These are phyloP conservation scores for Acromyrmex heyeri DNA, from an alignment of 1,140 invertebrate genomes.

Conservation along the genomic window DNA sequence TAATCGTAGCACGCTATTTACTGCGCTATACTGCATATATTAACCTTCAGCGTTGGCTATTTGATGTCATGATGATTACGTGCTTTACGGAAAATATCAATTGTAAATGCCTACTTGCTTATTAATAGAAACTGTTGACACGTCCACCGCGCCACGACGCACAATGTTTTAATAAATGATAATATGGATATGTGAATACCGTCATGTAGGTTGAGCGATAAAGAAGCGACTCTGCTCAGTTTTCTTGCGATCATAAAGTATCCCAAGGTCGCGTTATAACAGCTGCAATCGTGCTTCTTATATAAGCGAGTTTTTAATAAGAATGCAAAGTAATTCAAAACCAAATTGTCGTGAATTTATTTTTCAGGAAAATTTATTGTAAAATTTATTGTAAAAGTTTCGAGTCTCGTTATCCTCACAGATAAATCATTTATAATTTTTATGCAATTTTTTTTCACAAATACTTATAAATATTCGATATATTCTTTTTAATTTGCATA, in stretches of 20 bases:
- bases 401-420: not conserved
- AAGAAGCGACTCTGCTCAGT: conserved; percentile 24
- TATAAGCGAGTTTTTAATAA: conserved; percentile 29
- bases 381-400: not conserved
- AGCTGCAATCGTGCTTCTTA: conserved; percentile 29
- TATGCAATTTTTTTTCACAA: not conserved
- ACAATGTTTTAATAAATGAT: conserved; percentile 39
- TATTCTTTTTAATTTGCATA: not conserved
- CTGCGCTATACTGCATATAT: not conserved
- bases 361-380: conserved; percentile 18
- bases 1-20: conserved; percentile 4
- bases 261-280: conserved; percentile 33
- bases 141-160: not conserved
- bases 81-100: conserved; percentile 42
- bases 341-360: not conserved
- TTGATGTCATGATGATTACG: conserved; percentile 25
- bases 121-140: conserved; percentile 42
- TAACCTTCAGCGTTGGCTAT: conserved; percentile 4
- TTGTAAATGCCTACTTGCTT: conserved; percentile 46
- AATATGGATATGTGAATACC: not conserved
- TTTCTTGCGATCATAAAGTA: conserved; percentile 15
- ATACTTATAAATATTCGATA: not conserved
- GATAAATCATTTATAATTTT: not conserved
- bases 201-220: conserved; percentile 8
- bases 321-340: conserved; percentile 24